Evolutionary conservation across 2,113 vertebrate genomes (phyloP).

Genomic region (Amphiprion percula): DNA sequence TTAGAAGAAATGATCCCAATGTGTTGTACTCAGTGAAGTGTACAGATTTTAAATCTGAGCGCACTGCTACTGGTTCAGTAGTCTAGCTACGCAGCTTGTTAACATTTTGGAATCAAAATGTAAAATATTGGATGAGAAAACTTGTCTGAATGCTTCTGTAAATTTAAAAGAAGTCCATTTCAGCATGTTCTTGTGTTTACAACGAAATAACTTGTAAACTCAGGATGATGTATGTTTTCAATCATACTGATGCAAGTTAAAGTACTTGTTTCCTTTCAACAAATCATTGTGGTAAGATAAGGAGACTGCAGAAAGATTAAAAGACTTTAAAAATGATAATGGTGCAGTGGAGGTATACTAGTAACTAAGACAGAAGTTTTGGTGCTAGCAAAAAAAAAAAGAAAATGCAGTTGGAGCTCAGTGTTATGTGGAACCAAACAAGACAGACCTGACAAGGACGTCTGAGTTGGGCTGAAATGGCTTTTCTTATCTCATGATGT

Average conservation of each 20-base stretch:
- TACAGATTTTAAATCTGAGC: not conserved
- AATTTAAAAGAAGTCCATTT: not conserved
- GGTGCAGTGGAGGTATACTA: too few species aligned
- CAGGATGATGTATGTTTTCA: not conserved
- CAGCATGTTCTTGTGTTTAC: too few species aligned
- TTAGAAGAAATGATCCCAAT: too few species aligned
- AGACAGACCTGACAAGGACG: constrained; percentile 26
- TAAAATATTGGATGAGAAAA: too few species aligned
- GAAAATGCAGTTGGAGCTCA: not conserved
- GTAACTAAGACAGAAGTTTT: not conserved
- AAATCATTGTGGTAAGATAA: too few species aligned
- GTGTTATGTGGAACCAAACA: constrained; percentile 20
- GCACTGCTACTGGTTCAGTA: not conserved
- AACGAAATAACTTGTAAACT: too few species aligned
- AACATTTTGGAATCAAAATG: too few species aligned
- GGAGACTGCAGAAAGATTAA: not conserved
- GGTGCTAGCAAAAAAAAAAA: not conserved
- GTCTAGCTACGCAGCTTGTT: not conserved
- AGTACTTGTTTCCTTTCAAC: not conserved
- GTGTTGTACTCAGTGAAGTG: too few species aligned
- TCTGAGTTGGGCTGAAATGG: constrained; percentile 12
- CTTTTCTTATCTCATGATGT: constrained; percentile 45
- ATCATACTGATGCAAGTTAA: not conserved
- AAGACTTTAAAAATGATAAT: not conserved
- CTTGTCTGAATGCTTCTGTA: too few species aligned